Percentiles rank a stretch among this genome's conserved stretches.
Evolutionary conservation across 2,888 invertebrate species (phyloP).

Genomic region (Tuberolachnus salignus): DNA sequence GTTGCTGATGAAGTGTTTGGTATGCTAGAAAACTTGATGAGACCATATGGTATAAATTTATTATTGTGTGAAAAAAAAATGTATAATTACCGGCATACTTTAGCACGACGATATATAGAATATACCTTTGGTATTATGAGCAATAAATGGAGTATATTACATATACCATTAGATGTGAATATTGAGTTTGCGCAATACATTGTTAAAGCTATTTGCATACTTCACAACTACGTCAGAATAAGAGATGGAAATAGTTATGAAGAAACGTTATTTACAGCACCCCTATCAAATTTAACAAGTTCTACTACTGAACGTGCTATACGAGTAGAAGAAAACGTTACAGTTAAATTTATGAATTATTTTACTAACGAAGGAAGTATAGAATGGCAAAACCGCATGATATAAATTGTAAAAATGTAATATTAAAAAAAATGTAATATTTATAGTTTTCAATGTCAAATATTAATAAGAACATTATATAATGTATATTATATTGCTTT

Average conservation of each 20-base stretch:
- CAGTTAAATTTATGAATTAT: conserved; percentile 18
- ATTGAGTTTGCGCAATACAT: conserved; percentile 12
- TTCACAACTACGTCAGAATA: no score
- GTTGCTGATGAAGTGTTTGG: conserved; percentile 27
- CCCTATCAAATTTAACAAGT: no score
- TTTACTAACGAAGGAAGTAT: conserved; percentile 12
- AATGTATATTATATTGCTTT: no score
- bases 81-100: not conserved
- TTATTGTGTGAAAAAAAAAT: conserved; percentile 15
- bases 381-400: no score
- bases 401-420: no score
- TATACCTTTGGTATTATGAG: no score
- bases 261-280: no score
- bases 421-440: conserved; percentile 8
- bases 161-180: conserved; percentile 9
- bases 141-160: conserved; percentile 18
- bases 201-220: no score
- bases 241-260: no score
- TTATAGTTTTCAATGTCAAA: no score
- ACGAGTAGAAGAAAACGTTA: conserved; percentile 18
- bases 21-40: conserved; percentile 4
- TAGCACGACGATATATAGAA: conserved; percentile 13
- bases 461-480: no score
- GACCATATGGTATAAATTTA: not conserved
- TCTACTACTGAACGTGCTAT: no score